Conservation (phyloP, 2,113 vertebrate species). For the Nannobrachium achirus region DNA sequence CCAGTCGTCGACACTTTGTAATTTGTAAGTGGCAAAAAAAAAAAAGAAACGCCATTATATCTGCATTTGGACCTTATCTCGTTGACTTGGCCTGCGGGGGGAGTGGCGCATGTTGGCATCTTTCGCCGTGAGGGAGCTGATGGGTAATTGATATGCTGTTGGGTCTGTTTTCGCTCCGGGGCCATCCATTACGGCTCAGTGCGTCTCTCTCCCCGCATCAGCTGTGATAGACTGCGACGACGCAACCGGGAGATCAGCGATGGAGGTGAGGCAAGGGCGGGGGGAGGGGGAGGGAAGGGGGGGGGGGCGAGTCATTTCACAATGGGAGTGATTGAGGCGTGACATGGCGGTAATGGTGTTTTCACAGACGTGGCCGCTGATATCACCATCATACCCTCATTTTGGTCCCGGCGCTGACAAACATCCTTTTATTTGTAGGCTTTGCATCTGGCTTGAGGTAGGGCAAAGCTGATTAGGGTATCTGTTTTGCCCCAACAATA, state of each 20-base stretch:
- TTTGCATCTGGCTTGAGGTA: slow-evolving; percentile 46
- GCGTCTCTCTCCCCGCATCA: slow-evolving; percentile 58
- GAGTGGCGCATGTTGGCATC: slow-evolving; percentile 43
- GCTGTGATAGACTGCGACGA: slow-evolving; percentile 72
- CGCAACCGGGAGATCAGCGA: slow-evolving; percentile 61
- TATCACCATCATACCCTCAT: slow-evolving; percentile 69
- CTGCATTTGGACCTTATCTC: slow-evolving; percentile 67
- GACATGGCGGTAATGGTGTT: slow-evolving; percentile 80
- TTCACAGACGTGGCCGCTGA: slow-evolving; percentile 75
- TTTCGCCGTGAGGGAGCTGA: slow-evolving; percentile 67
- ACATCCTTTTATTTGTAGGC: slow-evolving; percentile 65
- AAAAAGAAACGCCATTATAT: slow-evolving; percentile 52
- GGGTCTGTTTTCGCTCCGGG: slow-evolving; percentile 68
- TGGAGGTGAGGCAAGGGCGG: slow-evolving; percentile 49
- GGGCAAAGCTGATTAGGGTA: slow-evolving; percentile 63
- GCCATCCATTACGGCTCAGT: slow-evolving; percentile 70
- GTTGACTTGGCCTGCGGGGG: slow-evolving; percentile 48
- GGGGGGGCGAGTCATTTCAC: slow-evolving; percentile 48
- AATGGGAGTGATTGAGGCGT: slow-evolving; percentile 80
- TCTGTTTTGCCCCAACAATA: slow-evolving; percentile 29
- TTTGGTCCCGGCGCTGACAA: slow-evolving; percentile 66
- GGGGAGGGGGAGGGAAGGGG: slow-evolving; percentile 19
- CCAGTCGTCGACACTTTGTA: slow-evolving; percentile 47
- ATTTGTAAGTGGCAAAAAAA: slow-evolving; percentile 50
- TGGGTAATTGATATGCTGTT: slow-evolving; percentile 80